Evolutionary conservation across 64 coral and sea anemone species (phyloP).

Genomic region (Pocillopora verrucosa): DNA sequence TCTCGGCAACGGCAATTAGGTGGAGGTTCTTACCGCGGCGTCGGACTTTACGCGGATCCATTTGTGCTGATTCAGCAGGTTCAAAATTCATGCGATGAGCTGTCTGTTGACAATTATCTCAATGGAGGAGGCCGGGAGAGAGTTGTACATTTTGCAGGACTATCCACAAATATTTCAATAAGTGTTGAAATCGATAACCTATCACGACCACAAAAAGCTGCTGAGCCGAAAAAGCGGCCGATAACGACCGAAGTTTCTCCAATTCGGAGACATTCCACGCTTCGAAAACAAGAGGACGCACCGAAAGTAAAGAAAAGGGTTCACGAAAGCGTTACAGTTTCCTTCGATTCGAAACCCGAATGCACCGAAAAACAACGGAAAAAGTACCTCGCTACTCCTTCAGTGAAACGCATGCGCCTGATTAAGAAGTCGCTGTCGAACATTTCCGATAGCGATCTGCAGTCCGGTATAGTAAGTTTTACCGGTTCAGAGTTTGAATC

Average conservation of each 20-base stretch:
- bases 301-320: neutral
- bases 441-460: neutral
- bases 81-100: neutral
- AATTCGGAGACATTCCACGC: constrained; percentile 12
- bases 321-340: neutral
- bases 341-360: neutral
- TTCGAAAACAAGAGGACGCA: neutral
- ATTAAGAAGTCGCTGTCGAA: constrained; percentile 11
- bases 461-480: neutral
- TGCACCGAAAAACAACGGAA: neutral
- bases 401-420: constrained; percentile 19
- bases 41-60: neutral
- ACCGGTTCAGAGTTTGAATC: constrained; percentile 20
- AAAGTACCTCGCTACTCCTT: constrained; percentile 28
- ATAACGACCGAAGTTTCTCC: constrained; percentile 12
- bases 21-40: neutral
- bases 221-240: neutral
- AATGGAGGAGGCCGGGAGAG: neutral
- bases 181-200: neutral
- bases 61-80: neutral
- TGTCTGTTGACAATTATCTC: neutral
- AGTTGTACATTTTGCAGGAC: neutral
- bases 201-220: neutral
- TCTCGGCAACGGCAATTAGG: neutral
- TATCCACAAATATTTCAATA: neutral